Evolutionary conservation across 2,797 vertebrate species (phyloP).

Genomic region (Lycodopsis pacificus): DNA sequence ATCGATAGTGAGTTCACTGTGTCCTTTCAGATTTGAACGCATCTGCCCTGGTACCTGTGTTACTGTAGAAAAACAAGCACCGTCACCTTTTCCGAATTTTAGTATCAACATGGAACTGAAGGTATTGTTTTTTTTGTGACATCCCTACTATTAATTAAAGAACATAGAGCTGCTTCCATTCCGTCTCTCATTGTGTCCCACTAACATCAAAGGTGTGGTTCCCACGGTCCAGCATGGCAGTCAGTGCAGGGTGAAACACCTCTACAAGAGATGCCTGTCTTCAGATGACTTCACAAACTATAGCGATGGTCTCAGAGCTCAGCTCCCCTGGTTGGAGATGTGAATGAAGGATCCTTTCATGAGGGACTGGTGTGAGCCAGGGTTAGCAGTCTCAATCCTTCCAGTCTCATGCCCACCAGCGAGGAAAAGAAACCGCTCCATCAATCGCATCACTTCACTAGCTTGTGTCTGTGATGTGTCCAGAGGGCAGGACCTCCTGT

Average conservation of each 20-base stretch:
- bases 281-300: not conserved
- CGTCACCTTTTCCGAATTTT: not conserved
- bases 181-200: not conserved
- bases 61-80: too few species aligned
- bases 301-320: not conserved
- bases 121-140: not conserved
- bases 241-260: not conserved
- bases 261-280: not conserved
- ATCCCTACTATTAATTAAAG: not conserved
- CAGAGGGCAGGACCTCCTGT: conserved; percentile 39
- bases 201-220: not conserved
- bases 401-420: conserved; percentile 17
- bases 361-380: not conserved
- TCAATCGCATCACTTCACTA: conserved; percentile 29
- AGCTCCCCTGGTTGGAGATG: not conserved
- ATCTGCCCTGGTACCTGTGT: too few species aligned
- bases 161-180: not conserved
- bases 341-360: conserved; percentile 11
- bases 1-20: too few species aligned
- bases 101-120: not conserved
- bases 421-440: conserved; percentile 9
- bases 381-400: not conserved
- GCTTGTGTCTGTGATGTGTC: conserved; percentile 27
- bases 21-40: too few species aligned
- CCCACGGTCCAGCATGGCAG: not conserved